Evolutionary conservation across 2,888 invertebrate species (phyloP).

Genomic region (Parthenolecanium corni): DNA sequence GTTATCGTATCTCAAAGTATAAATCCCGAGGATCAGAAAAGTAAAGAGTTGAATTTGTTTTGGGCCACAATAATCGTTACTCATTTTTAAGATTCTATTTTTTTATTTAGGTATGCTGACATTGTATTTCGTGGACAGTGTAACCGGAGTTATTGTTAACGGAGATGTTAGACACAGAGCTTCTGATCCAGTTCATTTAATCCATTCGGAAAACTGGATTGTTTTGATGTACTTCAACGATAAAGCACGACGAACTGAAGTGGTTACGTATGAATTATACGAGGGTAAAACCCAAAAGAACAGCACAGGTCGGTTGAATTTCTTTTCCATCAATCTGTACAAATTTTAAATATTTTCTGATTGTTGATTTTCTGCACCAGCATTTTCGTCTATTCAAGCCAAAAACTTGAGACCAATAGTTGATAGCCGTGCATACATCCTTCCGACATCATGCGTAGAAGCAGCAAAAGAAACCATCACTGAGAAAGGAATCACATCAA

Average conservation of each 20-base stretch:
- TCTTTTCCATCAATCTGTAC: constrained; percentile 75
- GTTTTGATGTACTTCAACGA: constrained; percentile 90
- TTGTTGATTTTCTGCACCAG: constrained; percentile 35
- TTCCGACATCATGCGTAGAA: constrained; percentile 58
- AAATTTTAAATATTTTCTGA: constrained; percentile 41
- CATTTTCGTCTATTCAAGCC: constrained; percentile 75
- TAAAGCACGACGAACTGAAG: constrained; percentile 80
- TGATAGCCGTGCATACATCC: constrained; percentile 76
- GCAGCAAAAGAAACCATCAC: constrained; percentile 80
- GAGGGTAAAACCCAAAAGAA: constrained; percentile 81
- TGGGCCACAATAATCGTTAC: neutral
- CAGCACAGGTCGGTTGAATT: constrained; percentile 45
- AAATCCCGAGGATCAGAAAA: constrained; percentile 48
- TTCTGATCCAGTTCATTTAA: constrained; percentile 68
- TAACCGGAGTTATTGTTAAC: constrained; percentile 76
- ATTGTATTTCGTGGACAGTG: constrained; percentile 77
- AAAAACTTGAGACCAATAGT: constrained; percentile 59
- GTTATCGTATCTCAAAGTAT: constrained; percentile 56
- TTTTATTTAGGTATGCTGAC: constrained; percentile 56
- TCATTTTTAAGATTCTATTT: neutral
- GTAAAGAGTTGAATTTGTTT: constrained; percentile 39
- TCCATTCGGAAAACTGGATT: constrained; percentile 95
- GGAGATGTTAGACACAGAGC: constrained; percentile 75
- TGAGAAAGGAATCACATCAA: constrained; percentile 80
- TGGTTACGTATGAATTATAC: constrained; percentile 87